phyloP scores from a whole-genome alignment of 2,797 vertebrate species.

The Acanthurus leucopareius region DNA sequence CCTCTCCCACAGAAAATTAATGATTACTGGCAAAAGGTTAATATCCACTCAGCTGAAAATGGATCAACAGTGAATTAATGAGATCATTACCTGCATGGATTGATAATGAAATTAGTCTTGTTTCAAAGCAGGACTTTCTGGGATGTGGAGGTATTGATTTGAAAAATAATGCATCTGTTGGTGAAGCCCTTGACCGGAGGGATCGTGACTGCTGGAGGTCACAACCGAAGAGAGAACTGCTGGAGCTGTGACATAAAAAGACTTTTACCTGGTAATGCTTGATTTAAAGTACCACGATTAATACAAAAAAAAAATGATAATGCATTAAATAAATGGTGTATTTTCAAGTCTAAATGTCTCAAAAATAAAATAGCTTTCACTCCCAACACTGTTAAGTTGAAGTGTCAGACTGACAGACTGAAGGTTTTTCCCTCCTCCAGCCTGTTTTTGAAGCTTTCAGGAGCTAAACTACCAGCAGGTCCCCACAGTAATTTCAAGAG shows the following conservation, averaged over 20 bases:
- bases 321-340: rapidly evolving
- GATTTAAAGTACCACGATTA: no score
- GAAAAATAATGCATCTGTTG: slow-evolving; percentile 77
- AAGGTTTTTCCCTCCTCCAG: slow-evolving; percentile 6
- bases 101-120: slow-evolving; percentile 85
- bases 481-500: slow-evolving; percentile 52
- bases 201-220: slow-evolving; percentile 46
- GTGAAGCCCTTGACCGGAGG: slow-evolving; percentile 71
- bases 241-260: not conserved
- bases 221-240: slow-evolving; percentile 3
- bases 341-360: not conserved
- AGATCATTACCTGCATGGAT: slow-evolving; percentile 87
- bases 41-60: slow-evolving; percentile 88
- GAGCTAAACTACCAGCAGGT: slow-evolving; percentile 52
- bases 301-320: not conserved
- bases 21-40: slow-evolving; percentile 88
- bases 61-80: slow-evolving; percentile 87
- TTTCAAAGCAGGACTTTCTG: slow-evolving; percentile 73
- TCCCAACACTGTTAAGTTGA: not conserved
- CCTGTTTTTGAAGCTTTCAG: slow-evolving; percentile 18
- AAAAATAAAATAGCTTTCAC: not conserved
- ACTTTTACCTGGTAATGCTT: not conserved
- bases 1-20: slow-evolving; percentile 85
- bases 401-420: not conserved
- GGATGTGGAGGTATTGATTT: slow-evolving; percentile 79